Evolutionary conservation across 2,113 vertebrate genomes (phyloP).

Genomic region (Thinocorus orbignyianus): DNA sequence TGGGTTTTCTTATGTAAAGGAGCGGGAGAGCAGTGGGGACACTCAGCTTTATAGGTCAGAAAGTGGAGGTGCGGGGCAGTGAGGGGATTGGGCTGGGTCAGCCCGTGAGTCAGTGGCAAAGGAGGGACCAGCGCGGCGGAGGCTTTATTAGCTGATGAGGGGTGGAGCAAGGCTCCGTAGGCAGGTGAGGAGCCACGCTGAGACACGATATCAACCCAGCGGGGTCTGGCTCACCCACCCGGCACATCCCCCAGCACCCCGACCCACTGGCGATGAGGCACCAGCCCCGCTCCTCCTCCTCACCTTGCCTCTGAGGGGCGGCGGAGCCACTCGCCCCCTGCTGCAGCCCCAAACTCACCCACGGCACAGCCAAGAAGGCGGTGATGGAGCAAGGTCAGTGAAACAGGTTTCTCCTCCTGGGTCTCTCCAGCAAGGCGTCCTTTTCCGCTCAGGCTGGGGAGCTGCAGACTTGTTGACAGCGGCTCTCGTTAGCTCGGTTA

Average conservation of each 20-base stretch:
- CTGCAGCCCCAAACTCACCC: background rate
- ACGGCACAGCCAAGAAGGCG: background rate
- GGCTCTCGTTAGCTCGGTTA: slow-evolving; percentile 45
- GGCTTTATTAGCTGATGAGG: slow-evolving; percentile 47
- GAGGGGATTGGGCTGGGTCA: slow-evolving; percentile 27
- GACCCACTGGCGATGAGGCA: background rate
- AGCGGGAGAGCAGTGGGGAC: background rate
- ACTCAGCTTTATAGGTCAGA: slow-evolving; percentile 1
- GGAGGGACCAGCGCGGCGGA: slow-evolving; percentile 18
- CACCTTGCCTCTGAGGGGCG: background rate
- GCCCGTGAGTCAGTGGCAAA: slow-evolving; percentile 53
- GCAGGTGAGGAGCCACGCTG: slow-evolving; percentile 1
- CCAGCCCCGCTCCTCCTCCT: background rate
- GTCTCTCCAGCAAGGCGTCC: background rate
- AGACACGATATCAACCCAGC: background rate
- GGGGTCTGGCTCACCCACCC: background rate
- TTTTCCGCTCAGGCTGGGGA: background rate
- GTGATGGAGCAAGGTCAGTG: slow-evolving; percentile 74
- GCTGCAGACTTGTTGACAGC: slow-evolving; percentile 23
- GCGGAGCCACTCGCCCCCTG: background rate
- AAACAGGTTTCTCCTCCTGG: slow-evolving; percentile 48
- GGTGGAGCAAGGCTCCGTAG: slow-evolving; percentile 50
- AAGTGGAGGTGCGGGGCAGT: background rate
- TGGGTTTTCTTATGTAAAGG: background rate
- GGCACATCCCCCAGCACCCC: background rate